Conservation (phyloP, 1,140 invertebrate genomes). For the Asobara japonica region DNA sequence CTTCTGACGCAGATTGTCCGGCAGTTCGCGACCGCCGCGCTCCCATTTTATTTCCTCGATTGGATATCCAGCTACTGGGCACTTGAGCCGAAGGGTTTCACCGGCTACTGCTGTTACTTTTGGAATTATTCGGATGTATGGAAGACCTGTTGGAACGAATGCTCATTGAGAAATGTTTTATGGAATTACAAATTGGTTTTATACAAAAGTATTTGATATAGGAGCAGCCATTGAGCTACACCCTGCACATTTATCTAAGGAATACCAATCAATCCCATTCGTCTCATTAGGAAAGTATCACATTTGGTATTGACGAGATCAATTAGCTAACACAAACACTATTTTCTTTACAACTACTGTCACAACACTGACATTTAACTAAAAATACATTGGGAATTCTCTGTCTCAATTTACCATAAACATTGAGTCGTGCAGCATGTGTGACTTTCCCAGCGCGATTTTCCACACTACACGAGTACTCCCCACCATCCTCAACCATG, state of each 20-base stretch:
- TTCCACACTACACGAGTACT: conserved; percentile 83
- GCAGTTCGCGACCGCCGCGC: conserved; percentile 77
- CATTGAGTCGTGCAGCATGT: conserved; percentile 83
- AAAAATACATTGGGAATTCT: conserved; percentile 32
- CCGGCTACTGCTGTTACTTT: conserved; percentile 88
- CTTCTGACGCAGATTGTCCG: conserved; percentile 83
- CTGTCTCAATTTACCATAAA: conserved; percentile 75
- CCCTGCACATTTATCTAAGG: no score
- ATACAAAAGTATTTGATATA: no score
- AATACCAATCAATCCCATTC: no score
- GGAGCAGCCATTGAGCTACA: no score
- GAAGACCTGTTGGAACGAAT: conserved; percentile 72
- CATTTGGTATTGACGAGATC: no score
- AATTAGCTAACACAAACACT: no score
- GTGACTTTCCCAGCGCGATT: conserved; percentile 81
- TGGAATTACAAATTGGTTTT: no score
- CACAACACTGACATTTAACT: neutral
- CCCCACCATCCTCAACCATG: conserved; percentile 86
- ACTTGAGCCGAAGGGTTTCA: conserved; percentile 80
- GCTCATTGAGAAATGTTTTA: conserved; percentile 30
- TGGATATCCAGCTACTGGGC: conserved; percentile 87
- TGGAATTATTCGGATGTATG: conserved; percentile 83
- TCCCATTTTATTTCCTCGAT: conserved; percentile 86
- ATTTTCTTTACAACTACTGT: no score
- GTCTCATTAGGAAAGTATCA: no score